Percentiles rank a stretch among this genome's conserved stretches.
phyloP scores from a whole-genome alignment of 1,140 invertebrate genomes.

The Idris sp. region DNA sequence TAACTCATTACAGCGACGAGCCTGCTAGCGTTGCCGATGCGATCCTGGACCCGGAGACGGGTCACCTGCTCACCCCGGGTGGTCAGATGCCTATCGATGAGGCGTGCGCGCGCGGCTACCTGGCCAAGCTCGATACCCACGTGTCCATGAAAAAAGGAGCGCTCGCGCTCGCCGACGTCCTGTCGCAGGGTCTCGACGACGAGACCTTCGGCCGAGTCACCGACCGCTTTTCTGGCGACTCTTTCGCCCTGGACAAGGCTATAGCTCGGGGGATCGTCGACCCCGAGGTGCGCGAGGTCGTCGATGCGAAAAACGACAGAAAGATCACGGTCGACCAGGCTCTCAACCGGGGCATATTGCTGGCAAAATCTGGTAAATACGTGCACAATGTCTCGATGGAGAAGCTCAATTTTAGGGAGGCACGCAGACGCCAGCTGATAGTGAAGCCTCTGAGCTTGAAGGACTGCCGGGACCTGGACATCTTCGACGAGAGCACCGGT shows the following conservation, averaged over 20 bases:
- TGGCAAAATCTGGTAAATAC: slow-evolving; percentile 88
- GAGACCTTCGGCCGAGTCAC: slow-evolving; percentile 85
- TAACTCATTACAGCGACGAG: slow-evolving; percentile 80
- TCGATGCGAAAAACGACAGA: slow-evolving; percentile 86
- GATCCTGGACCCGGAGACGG: slow-evolving; percentile 88
- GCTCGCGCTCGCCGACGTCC: slow-evolving; percentile 88
- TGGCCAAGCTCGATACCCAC: slow-evolving; percentile 83
- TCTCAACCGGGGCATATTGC: slow-evolving; percentile 86
- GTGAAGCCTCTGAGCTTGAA: slow-evolving; percentile 93
- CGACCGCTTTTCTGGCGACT: slow-evolving; percentile 90
- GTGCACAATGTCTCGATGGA: slow-evolving; percentile 85
- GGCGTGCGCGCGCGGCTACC: slow-evolving; percentile 86
- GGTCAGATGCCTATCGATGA: slow-evolving; percentile 88
- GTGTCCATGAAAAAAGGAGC: slow-evolving; percentile 86
- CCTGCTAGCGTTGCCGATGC: slow-evolving; percentile 85
- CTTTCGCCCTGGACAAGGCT: slow-evolving; percentile 88
- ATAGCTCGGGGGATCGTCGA: slow-evolving; percentile 87
- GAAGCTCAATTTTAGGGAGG: slow-evolving; percentile 88
- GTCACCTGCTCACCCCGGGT: slow-evolving; percentile 82
- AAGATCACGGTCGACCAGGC: slow-evolving; percentile 91
- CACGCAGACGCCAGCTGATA: slow-evolving; percentile 87
- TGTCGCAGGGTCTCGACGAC: slow-evolving; percentile 89
- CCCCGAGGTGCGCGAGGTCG: slow-evolving; percentile 86
- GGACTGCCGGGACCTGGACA: slow-evolving; percentile 88
- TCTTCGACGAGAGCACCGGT: slow-evolving; percentile 86